Conservation (phyloP, 2,888 invertebrate species). For the Strigamia transsilvanica region DNA sequence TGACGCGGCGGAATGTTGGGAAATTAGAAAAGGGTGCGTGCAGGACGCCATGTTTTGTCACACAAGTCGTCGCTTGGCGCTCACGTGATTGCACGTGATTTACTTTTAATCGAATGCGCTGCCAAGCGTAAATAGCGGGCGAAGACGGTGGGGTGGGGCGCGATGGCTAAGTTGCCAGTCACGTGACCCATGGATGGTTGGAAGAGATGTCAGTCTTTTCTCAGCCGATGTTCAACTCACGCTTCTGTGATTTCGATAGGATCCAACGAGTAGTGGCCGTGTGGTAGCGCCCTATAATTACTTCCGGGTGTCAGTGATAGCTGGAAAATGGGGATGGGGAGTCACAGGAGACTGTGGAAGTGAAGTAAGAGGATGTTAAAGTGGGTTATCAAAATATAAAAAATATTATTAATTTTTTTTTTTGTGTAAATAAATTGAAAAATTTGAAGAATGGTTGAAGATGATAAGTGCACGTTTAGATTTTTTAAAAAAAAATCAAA, state of each 20-base stretch:
- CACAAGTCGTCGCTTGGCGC: constrained; percentile 46
- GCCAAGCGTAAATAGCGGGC: constrained; percentile 48
- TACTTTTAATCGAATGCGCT: constrained; percentile 49
- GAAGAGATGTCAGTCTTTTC: constrained; percentile 44
- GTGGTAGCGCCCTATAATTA: constrained; percentile 35
- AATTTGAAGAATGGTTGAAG: not conserved
- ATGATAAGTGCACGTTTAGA: too few species aligned
- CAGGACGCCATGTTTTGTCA: not conserved
- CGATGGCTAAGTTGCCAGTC: constrained; percentile 41
- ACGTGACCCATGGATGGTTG: constrained; percentile 41
- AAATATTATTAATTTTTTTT: not conserved
- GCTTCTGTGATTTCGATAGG: constrained; percentile 45
- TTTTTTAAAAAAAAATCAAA: too few species aligned
- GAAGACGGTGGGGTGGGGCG: constrained; percentile 23
- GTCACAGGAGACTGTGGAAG: not conserved
- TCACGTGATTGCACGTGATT: constrained; percentile 51
- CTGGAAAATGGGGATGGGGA: constrained; percentile 10
- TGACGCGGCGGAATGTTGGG: not conserved
- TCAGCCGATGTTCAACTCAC: constrained; percentile 48
- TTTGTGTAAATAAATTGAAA: not conserved
- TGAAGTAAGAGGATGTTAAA: not conserved
- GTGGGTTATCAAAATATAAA: not conserved
- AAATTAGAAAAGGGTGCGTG: not conserved
- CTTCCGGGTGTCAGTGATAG: constrained; percentile 49
- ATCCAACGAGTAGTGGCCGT: constrained; percentile 34